Conservation (phyloP, 2,797 vertebrate species). For the Pitangus sulphuratus region DNA sequence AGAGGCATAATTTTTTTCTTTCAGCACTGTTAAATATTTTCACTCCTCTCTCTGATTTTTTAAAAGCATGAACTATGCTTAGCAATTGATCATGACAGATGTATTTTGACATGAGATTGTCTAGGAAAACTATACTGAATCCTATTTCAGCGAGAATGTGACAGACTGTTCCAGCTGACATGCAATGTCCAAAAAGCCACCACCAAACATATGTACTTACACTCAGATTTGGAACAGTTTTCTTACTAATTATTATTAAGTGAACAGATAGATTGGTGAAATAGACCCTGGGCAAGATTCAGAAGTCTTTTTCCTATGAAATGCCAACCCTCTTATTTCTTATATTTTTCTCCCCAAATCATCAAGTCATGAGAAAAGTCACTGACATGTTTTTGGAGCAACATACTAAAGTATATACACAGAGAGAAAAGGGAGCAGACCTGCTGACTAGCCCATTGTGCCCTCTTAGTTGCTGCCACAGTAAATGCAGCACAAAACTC, state of each 20-base stretch:
- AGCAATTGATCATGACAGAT: not conserved
- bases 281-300: not conserved
- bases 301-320: not conserved
- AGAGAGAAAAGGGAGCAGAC: not conserved
- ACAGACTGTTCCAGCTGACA: not conserved
- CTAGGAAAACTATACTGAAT: not conserved
- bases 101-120: constrained; percentile 22
- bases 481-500: not conserved
- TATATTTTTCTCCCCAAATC: not conserved
- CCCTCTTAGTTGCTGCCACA: not conserved
- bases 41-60: not conserved
- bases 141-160: not conserved
- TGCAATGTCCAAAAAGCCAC: not conserved
- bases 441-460: no score
- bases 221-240: not conserved
- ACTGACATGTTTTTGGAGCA: not conserved
- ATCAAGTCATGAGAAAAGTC: not conserved
- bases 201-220: not conserved
- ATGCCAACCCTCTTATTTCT: not conserved
- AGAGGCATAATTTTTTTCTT: not conserved
- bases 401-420: not conserved
- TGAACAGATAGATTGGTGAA: not conserved
- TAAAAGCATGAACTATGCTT: not conserved
- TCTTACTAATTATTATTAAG: not conserved
- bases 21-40: constrained; percentile 3